Conservation (phyloP, 92 coral and sea anemone species). For the Metridium senile region DNA sequence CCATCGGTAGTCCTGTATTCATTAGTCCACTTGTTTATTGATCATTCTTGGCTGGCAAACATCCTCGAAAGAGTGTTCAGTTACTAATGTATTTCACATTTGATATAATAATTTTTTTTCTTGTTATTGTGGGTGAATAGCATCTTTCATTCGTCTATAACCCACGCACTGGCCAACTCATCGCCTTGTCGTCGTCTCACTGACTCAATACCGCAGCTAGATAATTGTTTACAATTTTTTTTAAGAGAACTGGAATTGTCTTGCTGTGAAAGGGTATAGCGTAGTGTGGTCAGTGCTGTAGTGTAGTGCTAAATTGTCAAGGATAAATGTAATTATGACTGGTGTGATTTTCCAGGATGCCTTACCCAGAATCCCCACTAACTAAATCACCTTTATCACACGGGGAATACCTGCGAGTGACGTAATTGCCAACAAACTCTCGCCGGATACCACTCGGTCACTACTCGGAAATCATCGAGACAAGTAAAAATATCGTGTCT, state of each 20-base stretch:
- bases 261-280: neutral
- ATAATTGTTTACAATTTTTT: neutral
- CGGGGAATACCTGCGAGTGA: neutral
- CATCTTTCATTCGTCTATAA: neutral
- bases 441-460: slow-evolving; percentile 24
- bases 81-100: neutral
- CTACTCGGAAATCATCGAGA: slow-evolving; percentile 23
- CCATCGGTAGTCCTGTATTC: too few species aligned
- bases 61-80: neutral
- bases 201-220: neutral
- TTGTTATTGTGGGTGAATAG: neutral
- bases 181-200: neutral
- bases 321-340: neutral
- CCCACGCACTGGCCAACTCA: neutral
- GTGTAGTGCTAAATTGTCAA: neutral
- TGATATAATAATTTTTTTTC: neutral
- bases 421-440: neutral
- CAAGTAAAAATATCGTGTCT: slow-evolving; percentile 23
- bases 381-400: neutral
- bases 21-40: neutral
- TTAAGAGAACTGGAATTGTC: neutral
- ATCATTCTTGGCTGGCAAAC: neutral
- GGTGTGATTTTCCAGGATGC: neutral
- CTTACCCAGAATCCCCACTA: neutral
- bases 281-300: neutral